A percentile compares a stretch with the other conserved stretches of the same genome.
These are phyloP conservation scores for Pissodes strobi DNA, from an alignment of 1,140 invertebrate genomes.

Conservation along the genomic window DNA sequence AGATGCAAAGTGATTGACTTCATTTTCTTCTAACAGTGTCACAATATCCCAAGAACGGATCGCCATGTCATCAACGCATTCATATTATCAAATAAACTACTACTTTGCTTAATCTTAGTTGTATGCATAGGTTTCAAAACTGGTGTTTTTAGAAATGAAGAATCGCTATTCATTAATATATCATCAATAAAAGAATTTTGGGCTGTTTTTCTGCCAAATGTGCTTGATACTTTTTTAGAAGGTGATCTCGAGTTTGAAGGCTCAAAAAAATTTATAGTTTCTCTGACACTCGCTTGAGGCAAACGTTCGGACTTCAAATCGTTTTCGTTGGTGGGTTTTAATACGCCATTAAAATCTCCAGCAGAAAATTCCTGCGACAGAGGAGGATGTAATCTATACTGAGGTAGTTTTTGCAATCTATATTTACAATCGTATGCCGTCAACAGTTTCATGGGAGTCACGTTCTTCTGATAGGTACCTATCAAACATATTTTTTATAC, in stretches of 20 bases:
- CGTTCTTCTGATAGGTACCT: constrained; percentile 48
- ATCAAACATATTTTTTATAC: constrained; percentile 70
- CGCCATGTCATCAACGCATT: constrained; percentile 33
- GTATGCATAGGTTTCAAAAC: constrained; percentile 14
- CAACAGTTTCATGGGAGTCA: constrained; percentile 47
- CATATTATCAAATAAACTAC: constrained; percentile 28
- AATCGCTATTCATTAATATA: constrained; percentile 18
- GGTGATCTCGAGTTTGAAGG: not conserved
- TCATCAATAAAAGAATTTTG: not conserved
- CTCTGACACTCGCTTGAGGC: no score
- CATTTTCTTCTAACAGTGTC: constrained; percentile 34
- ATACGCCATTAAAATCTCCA: not conserved
- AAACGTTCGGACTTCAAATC: not conserved
- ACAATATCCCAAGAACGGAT: constrained; percentile 46
- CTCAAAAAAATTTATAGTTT: constrained; percentile 37
- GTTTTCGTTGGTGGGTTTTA: not conserved
- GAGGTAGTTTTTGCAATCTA: constrained; percentile 37
- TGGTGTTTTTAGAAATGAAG: not conserved
- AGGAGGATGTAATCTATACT: constrained; percentile 40
- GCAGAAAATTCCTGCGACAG: not conserved
- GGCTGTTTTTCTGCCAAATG: no score
- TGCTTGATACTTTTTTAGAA: no score
- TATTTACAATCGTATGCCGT: constrained; percentile 36
- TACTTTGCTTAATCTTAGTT: not conserved
- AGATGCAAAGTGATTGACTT: not conserved